Evolutionary conservation across 2,888 invertebrate genomes (phyloP), one percentile per base, ranked within the genome.

Genomic region (Morpho helenor): DNA sequence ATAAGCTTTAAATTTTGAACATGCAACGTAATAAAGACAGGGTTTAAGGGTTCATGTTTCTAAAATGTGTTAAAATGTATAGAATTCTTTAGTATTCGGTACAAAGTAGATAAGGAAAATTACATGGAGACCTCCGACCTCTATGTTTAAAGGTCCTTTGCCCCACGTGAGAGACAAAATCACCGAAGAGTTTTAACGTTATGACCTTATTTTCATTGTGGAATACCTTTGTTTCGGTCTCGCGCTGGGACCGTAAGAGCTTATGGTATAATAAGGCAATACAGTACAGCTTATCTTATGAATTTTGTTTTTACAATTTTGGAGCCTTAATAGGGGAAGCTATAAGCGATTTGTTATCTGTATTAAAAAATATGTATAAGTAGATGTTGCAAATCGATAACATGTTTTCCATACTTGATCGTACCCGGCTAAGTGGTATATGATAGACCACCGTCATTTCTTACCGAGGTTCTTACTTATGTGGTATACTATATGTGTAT

Each of bases 81-180:
- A 3, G 10, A 56, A 59, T 52, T 50, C 8, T 51, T 56, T 51
- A 54, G 44, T 39, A 49, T 49, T 10, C 48, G 31, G 52, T 46
- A 8, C 46, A 49, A 55, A 46, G 53, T 55, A 59, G 55, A 54
- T 56, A 41, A n/a, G 51, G 52, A 54, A 57, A 54, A 57, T 62
- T 51, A 54, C 59, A 48, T 51, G 54, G 50, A 61, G 61, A 59
- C 45, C 58, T 60, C 54, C 54, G 61, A 59, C 61, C 47, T 54
- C 49, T 40, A 52, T 52, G 51, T 54, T 61, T 59, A 61, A 42
- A 48, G 46, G 54, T 56, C 59, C 52, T 43, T 59, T 47, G 51
- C 51, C 58, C 52, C 52, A 54, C 56, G 54, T 56, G 49, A 54
- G 56, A 59, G 57, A 61, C 56, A 54, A 56, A 56, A 57, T 52